These are phyloP conservation scores for Oxycera nigricornis DNA, from an alignment of 2,888 invertebrate species.

Conservation along the genomic window DNA sequence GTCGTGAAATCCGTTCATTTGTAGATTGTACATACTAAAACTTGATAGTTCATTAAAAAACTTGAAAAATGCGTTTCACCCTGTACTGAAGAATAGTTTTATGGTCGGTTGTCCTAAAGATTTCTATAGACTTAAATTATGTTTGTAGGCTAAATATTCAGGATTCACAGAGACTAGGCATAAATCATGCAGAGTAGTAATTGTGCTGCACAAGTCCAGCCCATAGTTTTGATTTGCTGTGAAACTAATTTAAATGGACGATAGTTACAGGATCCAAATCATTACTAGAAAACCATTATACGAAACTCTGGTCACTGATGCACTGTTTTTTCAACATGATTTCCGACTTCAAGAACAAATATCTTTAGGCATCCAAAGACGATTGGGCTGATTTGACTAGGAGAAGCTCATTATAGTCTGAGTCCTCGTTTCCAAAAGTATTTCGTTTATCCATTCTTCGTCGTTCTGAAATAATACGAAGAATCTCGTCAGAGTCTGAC, in stretches of 20 bases:
- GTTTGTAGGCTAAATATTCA: not conserved
- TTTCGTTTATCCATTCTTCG: constrained; percentile 60
- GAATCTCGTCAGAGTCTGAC: constrained; percentile 60
- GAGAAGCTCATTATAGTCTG: constrained; percentile 60
- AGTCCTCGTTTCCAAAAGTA: constrained; percentile 59
- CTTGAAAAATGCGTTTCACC: constrained; percentile 10
- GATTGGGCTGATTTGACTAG: constrained; percentile 60
- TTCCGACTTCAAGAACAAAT: too few species aligned
- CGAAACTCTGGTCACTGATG: too few species aligned
- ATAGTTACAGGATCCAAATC: too few species aligned
- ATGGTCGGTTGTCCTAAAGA: constrained; percentile 22
- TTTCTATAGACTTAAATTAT: not conserved
- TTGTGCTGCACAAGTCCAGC: too few species aligned
- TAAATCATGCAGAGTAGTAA: not conserved
- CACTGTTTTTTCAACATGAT: too few species aligned
- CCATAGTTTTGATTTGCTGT: too few species aligned
- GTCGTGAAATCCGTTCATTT: constrained; percentile 24
- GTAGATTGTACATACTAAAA: constrained; percentile 8
- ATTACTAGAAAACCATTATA: too few species aligned
- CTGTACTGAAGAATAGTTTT: constrained; percentile 33
- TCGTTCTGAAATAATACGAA: constrained; percentile 61
- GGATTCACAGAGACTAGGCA: not conserved
- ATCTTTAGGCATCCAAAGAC: constrained; percentile 54
- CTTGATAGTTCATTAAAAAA: not conserved
- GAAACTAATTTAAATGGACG: too few species aligned